Base-by-base conservation (phyloP, 1,140 invertebrate genomes). In the Adelges cooleyi region DNA sequence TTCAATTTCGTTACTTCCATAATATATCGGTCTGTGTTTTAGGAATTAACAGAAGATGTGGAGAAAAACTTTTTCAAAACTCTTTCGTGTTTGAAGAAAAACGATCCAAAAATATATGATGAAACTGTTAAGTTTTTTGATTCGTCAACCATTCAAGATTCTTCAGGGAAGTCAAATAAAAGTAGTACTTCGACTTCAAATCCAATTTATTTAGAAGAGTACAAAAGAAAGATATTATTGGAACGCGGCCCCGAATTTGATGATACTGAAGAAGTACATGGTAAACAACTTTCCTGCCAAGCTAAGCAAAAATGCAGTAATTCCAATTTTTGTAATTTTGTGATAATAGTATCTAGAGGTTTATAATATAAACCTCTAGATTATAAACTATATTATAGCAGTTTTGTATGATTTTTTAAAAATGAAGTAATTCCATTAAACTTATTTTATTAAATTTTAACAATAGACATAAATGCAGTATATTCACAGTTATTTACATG, bases 41-140 rank as follows among this genome's bases (percentile, higher is more conserved):
- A 72, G 68, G 76, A 75, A 70, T 71, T 80, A 25, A 79, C 80
- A 66, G 74, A 80, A 68, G 79, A 85, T 68, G 78, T 90, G 42
- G 92, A 96, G 71, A 85, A 86, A 71, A 83, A 87, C 54, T 96
- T 95, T 75, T 84, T 90, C 5, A 89, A 87, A 77, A 88, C 91
- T 0, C 75, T 95, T 1, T 80, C 91, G 1, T 84, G 81, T 65
- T 74, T 97, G 6, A 96, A 95, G 74, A 88, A 82, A 29, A 90
- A 89, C 74, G 87, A 95, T 79, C 89, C 92, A 1, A 81, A 80
- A 69, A 93, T 95, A 68, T 95, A 95, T 77, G 81, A 95, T 70
- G 79, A 84, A 54, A 79, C 82, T 67, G 77, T 80, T 11, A 82
- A 79, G 49, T 95, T 91, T 73, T 95, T 93, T 75, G 74, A 81